Evolutionary conservation across 2,113 vertebrate species (phyloP), one percentile per base, ranked within the genome.

Genomic region (Seriola rivoliana): DNA sequence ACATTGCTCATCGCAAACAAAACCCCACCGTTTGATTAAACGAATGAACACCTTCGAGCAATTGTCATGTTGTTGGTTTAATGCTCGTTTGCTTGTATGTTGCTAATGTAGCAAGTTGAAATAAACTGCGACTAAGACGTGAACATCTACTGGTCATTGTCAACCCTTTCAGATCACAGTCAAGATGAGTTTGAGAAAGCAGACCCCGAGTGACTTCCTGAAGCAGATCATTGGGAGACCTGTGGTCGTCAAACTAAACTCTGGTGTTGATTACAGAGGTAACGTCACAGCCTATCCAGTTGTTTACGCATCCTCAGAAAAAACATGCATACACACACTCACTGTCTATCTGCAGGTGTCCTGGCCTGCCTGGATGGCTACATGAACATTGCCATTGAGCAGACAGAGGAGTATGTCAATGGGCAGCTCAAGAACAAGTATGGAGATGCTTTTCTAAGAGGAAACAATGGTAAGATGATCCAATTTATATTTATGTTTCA

Each of bases 201-300:
- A 99, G 90, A 99, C 98, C 5, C 98, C 98, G 2, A 99, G 98
- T 87, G 98, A 99, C 93, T 99, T 99, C 80, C 91, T 99, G 84
- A 99, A 99, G 94, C 98, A 99, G 93, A 99, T 99, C 67, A 99
- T 99, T n/a, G 98, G 98, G 57, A 96, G 98, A 81, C 98, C 98
- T 16, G 98, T 99, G 82, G 98, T 99, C 17, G 98, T 99, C 55
- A 99, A 99, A 85, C 94, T 99, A 75, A 99, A 99, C 93, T 99
- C 98, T 58, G 98, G 98, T 50, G 98, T 99, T 57, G 98, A 99
- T 96, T 99, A 99, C 92, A 95, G 98, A 98, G 98, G 98, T 99
- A 93, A 89, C 2, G 5, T 42, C 66, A 4, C 17, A 36, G 3
- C 9, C 0, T 19, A 0, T 50, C 8, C 9, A 32, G 14, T 9